Base-by-base conservation (phyloP, 1,140 invertebrate genomes). In the Trachymyrmex cornetzi region DNA sequence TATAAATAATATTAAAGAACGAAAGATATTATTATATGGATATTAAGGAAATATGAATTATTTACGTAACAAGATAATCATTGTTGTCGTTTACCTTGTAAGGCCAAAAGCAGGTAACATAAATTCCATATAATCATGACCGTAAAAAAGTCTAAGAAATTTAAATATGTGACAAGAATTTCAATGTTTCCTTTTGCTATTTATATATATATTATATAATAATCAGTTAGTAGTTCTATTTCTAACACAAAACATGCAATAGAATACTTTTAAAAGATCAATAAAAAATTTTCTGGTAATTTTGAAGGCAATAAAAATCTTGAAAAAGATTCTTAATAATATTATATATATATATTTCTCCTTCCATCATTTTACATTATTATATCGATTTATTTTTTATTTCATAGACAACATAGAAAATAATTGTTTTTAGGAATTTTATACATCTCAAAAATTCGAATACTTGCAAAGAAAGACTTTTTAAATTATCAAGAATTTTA, bases 1-100 rank as follows among this genome's bases (percentile, higher is more conserved):
- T 67, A 22, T n/a, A 38, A 44, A 14, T 27, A 63, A 3, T 63
- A 34, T n/a, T n/a, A 19, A 66, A 34, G 9, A 66, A n/a, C 30
- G 7, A 19, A 2, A 34, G 16, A 66, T 34, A 34, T 34, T 34
- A 66, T 9, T 34, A 19, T 9, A 38, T 38, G 7, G 0, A 11
- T 38, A 66, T 66, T 34, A 6, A 16, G n/a, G 19, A 66, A 34
- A 66, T 63, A 63, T 66, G n/a, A 7, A 66, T 66, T 66, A 66
- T 34, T 34, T n/a, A 66, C 19, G 11, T 66, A 66, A 6, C 2
- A 34, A 66, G 30, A 38, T 66, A 66, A 66, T 66, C 30, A 30
- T 19, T 66, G 9, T 38, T 7, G 19, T 11, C 9, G 30, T 66
- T 34, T 66, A 66, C 7, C 3, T 34, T 12, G 30, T 34, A 34